phyloP scores from a whole-genome alignment of 2,888 invertebrate genomes.

The Deroplatys truncata region DNA sequence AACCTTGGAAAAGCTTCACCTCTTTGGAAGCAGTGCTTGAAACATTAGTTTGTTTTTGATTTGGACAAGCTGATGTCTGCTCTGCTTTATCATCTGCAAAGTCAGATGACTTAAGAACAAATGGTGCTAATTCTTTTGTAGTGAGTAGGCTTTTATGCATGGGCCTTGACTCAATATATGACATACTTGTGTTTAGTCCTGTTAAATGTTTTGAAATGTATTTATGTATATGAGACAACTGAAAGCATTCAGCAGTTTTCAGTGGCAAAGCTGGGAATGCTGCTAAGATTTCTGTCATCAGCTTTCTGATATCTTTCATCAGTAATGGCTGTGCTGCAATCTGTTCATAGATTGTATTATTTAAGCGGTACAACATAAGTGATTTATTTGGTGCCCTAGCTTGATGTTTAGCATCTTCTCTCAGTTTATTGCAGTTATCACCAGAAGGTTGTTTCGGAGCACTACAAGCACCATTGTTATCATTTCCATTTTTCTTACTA shows the following conservation, averaged over 20 bases:
- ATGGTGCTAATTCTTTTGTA: neutral
- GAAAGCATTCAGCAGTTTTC: neutral
- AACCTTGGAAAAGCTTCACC: neutral
- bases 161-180: neutral
- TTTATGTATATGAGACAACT: neutral
- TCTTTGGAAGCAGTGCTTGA: neutral
- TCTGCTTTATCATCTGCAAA: neutral
- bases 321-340: neutral
- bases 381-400: neutral
- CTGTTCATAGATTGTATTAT: neutral
- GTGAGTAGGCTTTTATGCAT: neutral
- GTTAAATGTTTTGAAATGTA: neutral
- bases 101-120: neutral
- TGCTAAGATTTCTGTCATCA: neutral
- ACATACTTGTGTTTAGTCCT: neutral
- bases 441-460: neutral
- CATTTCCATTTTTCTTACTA: neutral
- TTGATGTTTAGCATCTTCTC: neutral
- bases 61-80: neutral
- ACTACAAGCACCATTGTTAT: neutral
- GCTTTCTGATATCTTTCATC: neutral
- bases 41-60: neutral
- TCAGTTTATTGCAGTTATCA: neutral
- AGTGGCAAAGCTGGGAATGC: neutral
- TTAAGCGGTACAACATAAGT: neutral